phyloP scores from a whole-genome alignment of 2,888 invertebrate species.

The Metopia argyrocephala region DNA sequence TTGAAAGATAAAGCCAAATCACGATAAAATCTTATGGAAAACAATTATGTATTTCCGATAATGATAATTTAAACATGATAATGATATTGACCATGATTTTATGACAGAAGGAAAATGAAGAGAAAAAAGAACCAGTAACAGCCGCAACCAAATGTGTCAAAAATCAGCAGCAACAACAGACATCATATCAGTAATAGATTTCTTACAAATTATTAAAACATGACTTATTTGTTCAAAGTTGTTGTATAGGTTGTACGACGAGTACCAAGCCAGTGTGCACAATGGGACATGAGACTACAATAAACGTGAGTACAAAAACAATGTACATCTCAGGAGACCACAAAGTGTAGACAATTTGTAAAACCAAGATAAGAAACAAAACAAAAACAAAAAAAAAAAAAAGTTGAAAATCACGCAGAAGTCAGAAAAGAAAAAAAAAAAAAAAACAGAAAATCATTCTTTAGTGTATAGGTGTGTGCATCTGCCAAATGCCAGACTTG shows the following conservation, averaged over 20 bases:
- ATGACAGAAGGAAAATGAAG: slow-evolving; percentile 4
- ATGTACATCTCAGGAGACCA: not conserved
- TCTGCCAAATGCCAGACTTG: not conserved
- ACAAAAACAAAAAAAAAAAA: not conserved
- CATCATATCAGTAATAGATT: not conserved
- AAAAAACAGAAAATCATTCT: not conserved
- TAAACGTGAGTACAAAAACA: not conserved
- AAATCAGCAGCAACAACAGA: slow-evolving; percentile 19
- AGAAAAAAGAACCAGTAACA: slow-evolving; percentile 19
- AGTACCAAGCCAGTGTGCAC: too few relatives aligned
- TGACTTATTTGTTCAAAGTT: slow-evolving; percentile 21
- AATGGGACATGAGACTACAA: not conserved
- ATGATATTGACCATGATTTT: not conserved
- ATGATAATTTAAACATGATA: not conserved
- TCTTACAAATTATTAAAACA: slow-evolving; percentile 38
- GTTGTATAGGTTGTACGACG: not conserved
- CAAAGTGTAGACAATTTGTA: slow-evolving; percentile 18
- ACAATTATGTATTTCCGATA: too few relatives aligned
- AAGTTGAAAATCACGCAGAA: not conserved
- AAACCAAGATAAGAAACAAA: not conserved
- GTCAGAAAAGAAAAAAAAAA: not conserved
- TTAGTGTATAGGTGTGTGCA: not conserved
- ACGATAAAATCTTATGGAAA: too few relatives aligned
- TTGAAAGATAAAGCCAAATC: too few relatives aligned
- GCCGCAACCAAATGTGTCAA: slow-evolving; percentile 30